Conservation (phyloP, 1,140 invertebrate genomes). For the Listronotus oregonensis region DNA sequence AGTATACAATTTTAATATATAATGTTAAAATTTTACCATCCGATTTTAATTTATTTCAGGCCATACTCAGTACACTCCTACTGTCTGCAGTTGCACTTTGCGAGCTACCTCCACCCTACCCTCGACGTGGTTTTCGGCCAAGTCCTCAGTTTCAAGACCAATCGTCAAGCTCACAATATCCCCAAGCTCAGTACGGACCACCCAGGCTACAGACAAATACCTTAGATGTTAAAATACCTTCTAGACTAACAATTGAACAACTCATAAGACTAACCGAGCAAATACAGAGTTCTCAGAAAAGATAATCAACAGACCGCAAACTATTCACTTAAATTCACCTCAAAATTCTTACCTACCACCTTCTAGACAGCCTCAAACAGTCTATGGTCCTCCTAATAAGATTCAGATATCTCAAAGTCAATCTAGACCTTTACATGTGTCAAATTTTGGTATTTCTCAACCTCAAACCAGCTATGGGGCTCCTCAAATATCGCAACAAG, state of each 20-base stretch:
- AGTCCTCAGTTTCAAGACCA: constrained; percentile 13
- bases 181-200: not conserved
- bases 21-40: no score
- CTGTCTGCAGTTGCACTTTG: not conserved
- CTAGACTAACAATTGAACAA: constrained; percentile 32
- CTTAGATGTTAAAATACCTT: constrained; percentile 19
- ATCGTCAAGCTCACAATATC: not conserved
- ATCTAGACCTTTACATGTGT: constrained; percentile 3
- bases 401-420: constrained; percentile 1
- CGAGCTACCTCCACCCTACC: constrained; percentile 23
- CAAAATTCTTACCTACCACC: constrained; percentile 2
- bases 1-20: no score
- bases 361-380: not conserved
- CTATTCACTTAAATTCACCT: not conserved
- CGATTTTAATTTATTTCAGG: constrained; percentile 10
- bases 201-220: not conserved
- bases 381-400: constrained; percentile 1
- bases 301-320: constrained; percentile 7
- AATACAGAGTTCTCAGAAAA: constrained; percentile 14
- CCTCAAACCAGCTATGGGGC: constrained; percentile 9
- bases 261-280: constrained; percentile 29
- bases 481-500: not conserved
- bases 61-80: not conserved
- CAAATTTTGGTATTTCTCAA: not conserved
- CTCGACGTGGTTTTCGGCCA: constrained; percentile 15